phyloP scores from a whole-genome alignment of 2,113 vertebrate genomes.

The Clarias batrachus region DNA sequence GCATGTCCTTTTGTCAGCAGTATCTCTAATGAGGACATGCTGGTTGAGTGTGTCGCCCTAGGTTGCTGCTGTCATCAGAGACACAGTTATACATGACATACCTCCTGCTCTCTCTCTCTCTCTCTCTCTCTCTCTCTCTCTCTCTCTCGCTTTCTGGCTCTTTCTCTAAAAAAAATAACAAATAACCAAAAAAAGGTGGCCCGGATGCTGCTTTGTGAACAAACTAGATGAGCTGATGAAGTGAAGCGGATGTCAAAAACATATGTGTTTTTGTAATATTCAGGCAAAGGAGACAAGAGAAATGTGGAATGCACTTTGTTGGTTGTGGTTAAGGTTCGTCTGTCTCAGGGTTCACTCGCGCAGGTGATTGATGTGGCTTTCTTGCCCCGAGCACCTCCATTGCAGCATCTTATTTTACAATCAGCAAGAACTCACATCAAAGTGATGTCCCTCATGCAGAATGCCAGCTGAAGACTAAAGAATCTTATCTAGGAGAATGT shows the following conservation, averaged over 20 bases:
- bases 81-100: conserved; percentile 24
- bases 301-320: conserved; percentile 33
- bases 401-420: conserved; percentile 59
- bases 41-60: conserved; percentile 58
- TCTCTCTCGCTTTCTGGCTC: not conserved
- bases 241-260: conserved; percentile 38
- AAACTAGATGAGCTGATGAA: conserved; percentile 52
- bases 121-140: not conserved
- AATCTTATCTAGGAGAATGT: conserved; percentile 45
- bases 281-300: conserved; percentile 37
- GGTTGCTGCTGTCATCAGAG: conserved; percentile 45
- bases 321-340: conserved; percentile 26
- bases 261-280: conserved; percentile 30
- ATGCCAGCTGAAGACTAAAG: conserved; percentile 54
- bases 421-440: conserved; percentile 53
- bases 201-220: conserved; percentile 33
- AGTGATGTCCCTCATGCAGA: conserved; percentile 43
- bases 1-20: conserved; percentile 47
- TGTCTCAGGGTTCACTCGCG: conserved; percentile 33
- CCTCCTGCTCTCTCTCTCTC: not conserved
- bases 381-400: conserved; percentile 20
- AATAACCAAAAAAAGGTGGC: conserved; percentile 6
- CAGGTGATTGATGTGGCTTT: conserved; percentile 65
- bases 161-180: conserved; percentile 4
- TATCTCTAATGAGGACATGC: conserved; percentile 55